Conservation (phyloP, 1,140 invertebrate species). For the Papilio polyxenes region DNA sequence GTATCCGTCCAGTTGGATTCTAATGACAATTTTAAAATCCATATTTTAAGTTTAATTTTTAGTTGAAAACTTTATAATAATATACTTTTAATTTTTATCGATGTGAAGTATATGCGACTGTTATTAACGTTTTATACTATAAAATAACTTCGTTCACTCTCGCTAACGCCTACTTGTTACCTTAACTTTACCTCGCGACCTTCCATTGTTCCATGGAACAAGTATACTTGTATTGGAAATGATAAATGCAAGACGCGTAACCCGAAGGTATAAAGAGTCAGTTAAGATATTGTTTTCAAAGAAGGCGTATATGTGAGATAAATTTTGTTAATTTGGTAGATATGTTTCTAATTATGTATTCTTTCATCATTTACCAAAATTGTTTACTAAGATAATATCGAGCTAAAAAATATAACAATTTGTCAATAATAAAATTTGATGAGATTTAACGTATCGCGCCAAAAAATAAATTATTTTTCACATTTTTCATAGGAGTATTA, state of each 20-base stretch:
- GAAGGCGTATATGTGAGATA: not conserved
- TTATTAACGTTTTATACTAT: not conserved
- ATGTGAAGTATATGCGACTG: not conserved
- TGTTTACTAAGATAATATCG: no score
- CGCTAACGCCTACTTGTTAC: constrained; percentile 6
- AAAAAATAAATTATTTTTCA: no score
- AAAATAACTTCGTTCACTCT: constrained; percentile 12
- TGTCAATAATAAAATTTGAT: no score
- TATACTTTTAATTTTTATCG: not conserved
- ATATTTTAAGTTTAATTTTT: no score
- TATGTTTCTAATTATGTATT: not conserved
- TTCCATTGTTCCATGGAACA: constrained; percentile 31
- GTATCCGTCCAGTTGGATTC: no score
- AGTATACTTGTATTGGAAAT: not conserved
- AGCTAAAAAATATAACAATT: no score
- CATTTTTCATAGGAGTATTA: no score
- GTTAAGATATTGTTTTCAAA: not conserved
- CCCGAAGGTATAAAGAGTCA: not conserved
- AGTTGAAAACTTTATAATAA: no score
- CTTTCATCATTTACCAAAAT: no score
- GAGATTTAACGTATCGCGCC: no score
- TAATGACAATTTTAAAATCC: no score
- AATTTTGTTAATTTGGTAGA: not conserved
- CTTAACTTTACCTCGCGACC: constrained; percentile 24
- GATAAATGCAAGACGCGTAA: not conserved